Conservation (phyloP, 2,888 invertebrate species). For the Cosmopolites sordidus region DNA sequence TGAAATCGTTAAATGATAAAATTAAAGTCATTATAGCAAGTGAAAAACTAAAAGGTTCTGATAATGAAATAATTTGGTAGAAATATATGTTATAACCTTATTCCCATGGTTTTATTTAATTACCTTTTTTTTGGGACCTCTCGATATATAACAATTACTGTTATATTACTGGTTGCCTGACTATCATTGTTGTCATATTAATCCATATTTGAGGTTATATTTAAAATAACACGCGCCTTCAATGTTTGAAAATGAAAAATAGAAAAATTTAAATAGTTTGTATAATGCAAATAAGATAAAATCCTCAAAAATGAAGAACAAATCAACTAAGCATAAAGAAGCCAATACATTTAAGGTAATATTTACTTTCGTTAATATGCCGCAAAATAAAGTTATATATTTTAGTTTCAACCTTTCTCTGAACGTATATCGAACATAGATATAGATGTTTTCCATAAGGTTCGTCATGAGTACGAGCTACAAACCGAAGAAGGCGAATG, state of each 20-base stretch:
- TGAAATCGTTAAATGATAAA: conserved; percentile 15
- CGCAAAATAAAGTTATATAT: conserved; percentile 24
- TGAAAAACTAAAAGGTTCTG: conserved; percentile 8
- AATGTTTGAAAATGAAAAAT: too few relatives aligned
- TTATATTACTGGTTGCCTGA: too few relatives aligned
- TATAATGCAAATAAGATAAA: too few relatives aligned
- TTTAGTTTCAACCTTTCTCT: conserved; percentile 81
- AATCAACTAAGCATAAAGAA: conserved; percentile 69
- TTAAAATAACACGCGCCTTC: too few relatives aligned
- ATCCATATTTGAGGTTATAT: too few relatives aligned
- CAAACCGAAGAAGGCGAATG: conserved; percentile 68
- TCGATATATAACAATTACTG: too few relatives aligned
- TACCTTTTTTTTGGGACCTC: too few relatives aligned
- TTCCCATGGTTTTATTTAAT: too few relatives aligned
- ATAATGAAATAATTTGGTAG: conserved; percentile 16
- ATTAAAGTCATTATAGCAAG: conserved; percentile 16
- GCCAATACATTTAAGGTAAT: conserved; percentile 74
- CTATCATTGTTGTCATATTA: too few relatives aligned
- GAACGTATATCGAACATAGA: conserved; percentile 83
- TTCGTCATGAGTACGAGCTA: conserved; percentile 69
- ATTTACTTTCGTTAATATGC: not conserved
- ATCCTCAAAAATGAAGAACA: conserved; percentile 67
- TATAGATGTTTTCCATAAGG: conserved; percentile 81
- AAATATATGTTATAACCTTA: not conserved
- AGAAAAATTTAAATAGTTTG: too few relatives aligned